Evolutionary conservation across 2,888 invertebrate genomes (phyloP), one percentile per base, ranked within the genome.

Genomic region (Pandemis heparana): DNA sequence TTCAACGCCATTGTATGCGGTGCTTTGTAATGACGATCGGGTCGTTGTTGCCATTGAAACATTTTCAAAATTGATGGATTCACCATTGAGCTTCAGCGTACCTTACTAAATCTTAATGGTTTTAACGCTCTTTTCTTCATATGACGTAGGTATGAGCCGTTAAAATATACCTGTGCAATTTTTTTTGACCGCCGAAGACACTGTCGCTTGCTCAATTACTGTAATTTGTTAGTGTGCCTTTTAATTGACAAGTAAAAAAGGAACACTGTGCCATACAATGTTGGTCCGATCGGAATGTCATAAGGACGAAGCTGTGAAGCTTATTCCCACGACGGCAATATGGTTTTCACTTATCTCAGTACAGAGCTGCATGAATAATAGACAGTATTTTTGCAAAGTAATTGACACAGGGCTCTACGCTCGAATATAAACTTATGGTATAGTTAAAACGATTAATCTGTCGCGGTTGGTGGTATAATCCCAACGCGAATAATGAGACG

Each of bases 371-470:
- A 88, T 90, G 89, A 92, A 89, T 91, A 92, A 92, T 92, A 91
- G 89, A 89, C 83, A 87, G 89, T 90, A 92, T 91, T 91, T 93
- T 90, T 88, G 85, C 88, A 78, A 79, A 85, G 85, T 94, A 94
- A 94, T 94, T 94, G 94, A 92, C 94, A 88, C 86, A 78, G 80
- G 82, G 84, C 83, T 85, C 86, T 84, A 84, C 83, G 85, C 76
- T 83, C 81, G 85, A 86, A 88, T 88, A 87, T 86, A 87, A 89
- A 93, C 84, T 91, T 93, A 93, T 92, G 91, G 89, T 90, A 92
- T 91, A 92, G 90, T 91, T 90, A 89, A 91, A 91, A 86, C 92
- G 91, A 94, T 94, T 92, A 93, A 92, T 94, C 89, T 91, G 89
- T 77, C 94, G 74, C 94, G 85, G 94, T 90, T 88, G 94, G 94